A percentile compares a stretch with the other conserved stretches of the same genome.
Conservation (phyloP, 1,140 invertebrate genomes). For the Asobara japonica region DNA sequence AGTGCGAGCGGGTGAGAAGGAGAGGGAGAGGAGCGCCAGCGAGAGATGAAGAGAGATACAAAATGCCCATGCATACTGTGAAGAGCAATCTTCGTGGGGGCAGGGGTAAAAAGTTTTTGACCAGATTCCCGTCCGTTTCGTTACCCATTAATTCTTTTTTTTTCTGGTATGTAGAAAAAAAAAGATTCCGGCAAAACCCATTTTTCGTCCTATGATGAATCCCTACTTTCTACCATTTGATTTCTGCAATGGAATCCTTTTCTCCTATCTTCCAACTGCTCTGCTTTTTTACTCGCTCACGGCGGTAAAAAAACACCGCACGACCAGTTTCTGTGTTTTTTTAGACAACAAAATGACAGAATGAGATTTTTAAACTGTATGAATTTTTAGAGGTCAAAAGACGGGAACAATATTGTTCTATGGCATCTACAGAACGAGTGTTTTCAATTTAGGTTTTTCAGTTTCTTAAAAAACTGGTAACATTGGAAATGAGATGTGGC, state of each 20-base stretch:
- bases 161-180: neutral
- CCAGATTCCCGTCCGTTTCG: constrained; percentile 3
- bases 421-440: too few species aligned
- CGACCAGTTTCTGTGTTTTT: neutral
- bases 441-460: too few species aligned
- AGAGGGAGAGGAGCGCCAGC: too few species aligned
- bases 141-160: neutral
- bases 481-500: too few species aligned
- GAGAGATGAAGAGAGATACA: too few species aligned
- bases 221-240: neutral
- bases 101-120: neutral
- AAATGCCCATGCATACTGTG: neutral
- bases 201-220: neutral
- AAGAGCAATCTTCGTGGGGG: neutral
- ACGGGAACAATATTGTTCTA: neutral
- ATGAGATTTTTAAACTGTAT: neutral
- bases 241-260: neutral
- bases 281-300: neutral
- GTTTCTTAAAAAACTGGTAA: too few species aligned
- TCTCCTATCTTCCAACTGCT: neutral
- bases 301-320: neutral
- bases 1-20: too few species aligned
- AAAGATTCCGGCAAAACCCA: neutral
- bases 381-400: neutral
- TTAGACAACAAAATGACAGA: neutral